Evolutionary conservation across 2,113 vertebrate species (phyloP).

Genomic region (Sinocyclocheilus maitianheensis): DNA sequence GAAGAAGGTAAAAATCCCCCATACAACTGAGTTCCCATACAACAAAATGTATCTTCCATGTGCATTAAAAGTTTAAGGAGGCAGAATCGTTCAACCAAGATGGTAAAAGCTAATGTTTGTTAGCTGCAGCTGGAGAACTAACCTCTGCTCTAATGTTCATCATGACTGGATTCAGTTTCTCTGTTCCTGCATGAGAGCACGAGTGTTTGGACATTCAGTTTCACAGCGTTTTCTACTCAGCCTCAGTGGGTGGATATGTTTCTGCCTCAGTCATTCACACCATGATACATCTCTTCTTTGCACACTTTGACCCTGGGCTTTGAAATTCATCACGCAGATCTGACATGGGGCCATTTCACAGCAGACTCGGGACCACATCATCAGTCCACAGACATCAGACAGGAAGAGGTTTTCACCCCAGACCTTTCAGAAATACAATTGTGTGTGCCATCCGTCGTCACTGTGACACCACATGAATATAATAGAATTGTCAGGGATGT

Average conservation of each 20-base stretch:
- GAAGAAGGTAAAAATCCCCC: too few species aligned
- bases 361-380: slow-evolving; percentile 15
- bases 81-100: neutral
- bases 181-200: neutral
- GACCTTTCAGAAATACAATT: slow-evolving; percentile 43
- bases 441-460: neutral
- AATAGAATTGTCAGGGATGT: neutral
- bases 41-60: neutral
- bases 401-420: neutral
- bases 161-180: neutral
- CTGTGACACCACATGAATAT: slow-evolving; percentile 17
- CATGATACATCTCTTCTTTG: slow-evolving; percentile 17
- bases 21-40: too few species aligned
- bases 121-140: neutral
- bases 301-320: slow-evolving; percentile 11
- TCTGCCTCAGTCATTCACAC: neutral
- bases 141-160: slow-evolving; percentile 11
- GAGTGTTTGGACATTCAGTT: neutral
- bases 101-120: neutral
- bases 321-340: slow-evolving; percentile 26
- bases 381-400: neutral
- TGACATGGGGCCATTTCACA: slow-evolving; percentile 25
- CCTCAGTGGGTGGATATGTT: slow-evolving; percentile 3
- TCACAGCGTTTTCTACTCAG: neutral
- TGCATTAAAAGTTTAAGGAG: neutral